phyloP scores from a whole-genome alignment of 1,140 invertebrate species.

The Periplaneta americana region DNA sequence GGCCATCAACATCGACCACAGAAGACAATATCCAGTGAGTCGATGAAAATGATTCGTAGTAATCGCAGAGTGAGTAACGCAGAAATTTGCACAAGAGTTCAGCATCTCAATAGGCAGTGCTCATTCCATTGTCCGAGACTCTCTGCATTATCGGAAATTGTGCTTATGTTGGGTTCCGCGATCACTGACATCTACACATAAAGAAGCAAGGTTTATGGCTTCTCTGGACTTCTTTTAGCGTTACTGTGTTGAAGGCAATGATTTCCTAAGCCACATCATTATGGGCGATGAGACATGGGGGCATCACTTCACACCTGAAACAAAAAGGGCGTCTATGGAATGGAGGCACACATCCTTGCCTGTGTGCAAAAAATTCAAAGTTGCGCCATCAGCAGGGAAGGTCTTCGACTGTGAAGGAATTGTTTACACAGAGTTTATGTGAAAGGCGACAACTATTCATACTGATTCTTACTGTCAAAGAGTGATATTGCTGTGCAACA shows the following conservation, averaged over 20 bases:
- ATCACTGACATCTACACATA: not conserved
- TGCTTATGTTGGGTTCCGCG: constrained; percentile 7
- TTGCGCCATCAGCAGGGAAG: not conserved
- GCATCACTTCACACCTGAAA: constrained; percentile 16
- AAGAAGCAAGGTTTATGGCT: not conserved
- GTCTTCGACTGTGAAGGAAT: constrained; percentile 9
- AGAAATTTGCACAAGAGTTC: not conserved
- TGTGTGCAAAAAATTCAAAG: not conserved
- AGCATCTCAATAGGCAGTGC: not conserved
- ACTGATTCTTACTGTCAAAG: constrained; percentile 2
- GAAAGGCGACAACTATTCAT: constrained; percentile 1
- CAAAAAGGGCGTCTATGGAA: constrained; percentile 10
- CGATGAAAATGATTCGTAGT: not conserved
- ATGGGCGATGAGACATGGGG: constrained; percentile 24
- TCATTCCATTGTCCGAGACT: not conserved
- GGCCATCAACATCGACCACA: not conserved
- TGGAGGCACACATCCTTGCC: constrained; percentile 4
- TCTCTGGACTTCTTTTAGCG: constrained; percentile 17
- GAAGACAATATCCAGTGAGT: not conserved
- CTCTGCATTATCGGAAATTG: not conserved
- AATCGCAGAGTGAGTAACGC: not conserved
- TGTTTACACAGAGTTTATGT: constrained; percentile 6
- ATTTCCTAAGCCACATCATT: constrained; percentile 22
- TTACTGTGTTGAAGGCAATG: constrained; percentile 19
- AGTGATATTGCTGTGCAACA: not conserved